These are phyloP conservation scores for Leptopilina drosophilae DNA, from an alignment of 2,888 invertebrate species.

Conservation along the genomic window DNA sequence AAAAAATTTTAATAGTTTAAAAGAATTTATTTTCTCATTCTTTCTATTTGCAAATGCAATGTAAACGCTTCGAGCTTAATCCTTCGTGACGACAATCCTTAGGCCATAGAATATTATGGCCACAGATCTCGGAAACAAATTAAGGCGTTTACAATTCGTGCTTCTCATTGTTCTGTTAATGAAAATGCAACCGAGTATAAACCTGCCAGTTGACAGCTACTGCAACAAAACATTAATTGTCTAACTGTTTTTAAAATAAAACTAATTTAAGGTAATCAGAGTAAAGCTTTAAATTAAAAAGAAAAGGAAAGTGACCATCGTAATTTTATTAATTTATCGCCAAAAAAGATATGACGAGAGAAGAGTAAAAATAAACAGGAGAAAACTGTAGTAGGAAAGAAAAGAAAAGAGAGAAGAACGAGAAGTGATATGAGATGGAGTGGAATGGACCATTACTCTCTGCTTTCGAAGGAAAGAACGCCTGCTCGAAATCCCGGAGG, in stretches of 20 bases:
- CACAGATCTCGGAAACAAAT: neutral
- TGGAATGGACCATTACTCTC: conserved; percentile 48
- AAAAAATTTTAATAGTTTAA: no score
- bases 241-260: no score
- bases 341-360: neutral
- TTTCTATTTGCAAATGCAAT: neutral
- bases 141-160: conserved; percentile 39
- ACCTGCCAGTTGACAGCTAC: neutral
- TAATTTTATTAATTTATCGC: neutral
- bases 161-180: conserved; percentile 14
- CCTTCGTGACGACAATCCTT: neutral
- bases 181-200: conserved; percentile 3
- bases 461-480: conserved; percentile 43
- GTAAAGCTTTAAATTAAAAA: neutral
- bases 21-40: no score
- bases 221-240: neutral
- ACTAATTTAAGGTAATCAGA: no score
- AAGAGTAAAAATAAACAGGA: neutral
- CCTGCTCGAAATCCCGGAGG: conserved; percentile 43
- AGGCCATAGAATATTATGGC: neutral
- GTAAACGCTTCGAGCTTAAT: neutral
- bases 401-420: neutral
- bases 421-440: conserved; percentile 45
- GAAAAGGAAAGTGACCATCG: neutral
- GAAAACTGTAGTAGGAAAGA: neutral